Evolutionary conservation across 2,888 invertebrate species (phyloP), one percentile per base, ranked within the genome.

Genomic region (Harpalus rufipes): DNA sequence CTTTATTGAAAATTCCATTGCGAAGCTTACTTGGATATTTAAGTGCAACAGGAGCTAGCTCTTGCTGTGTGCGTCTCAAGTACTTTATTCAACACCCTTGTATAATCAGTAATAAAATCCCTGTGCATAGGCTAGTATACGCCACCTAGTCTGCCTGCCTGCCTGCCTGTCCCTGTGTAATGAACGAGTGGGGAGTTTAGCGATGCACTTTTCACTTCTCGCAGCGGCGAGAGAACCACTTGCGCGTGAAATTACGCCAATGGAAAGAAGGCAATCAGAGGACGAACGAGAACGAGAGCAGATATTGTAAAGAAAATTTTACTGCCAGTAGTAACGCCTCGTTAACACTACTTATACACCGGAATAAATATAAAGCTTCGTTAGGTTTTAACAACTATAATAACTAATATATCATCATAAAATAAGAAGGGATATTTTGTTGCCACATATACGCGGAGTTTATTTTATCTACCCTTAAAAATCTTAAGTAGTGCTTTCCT

Each of bases 191-290:
- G 44, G 44, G 44, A 51, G 44, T 51, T 32, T 51, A 51, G 44
- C 44, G 44, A 10, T 51, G 44, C 44, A 51, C 44, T 51, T 51
- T 51, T 51, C 44, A 51, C 44, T 51, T 51, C 44, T 51, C 32
- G 44, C 44, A 8, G 12, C 44, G 10, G 12, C 44, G 44, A 51
- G 10, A 51, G 44, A 51, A 12, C 12, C 44, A 51, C 18, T 14
- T 59, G 59, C 16, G 18, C 59, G 74, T 74, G 74, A 78, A 78
- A 78, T 74, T 74, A 44, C 39, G 44, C 44, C 44, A 51, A 51
- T 51, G 44, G 10, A 51, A 51, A 51, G 44, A 68, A n/a, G 68
- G 39, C 68, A 68, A 68, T 68, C 68, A 68, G 16, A 12, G 5
- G 32, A 32, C 32, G 32, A 32, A 32, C 3, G 32, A 32, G 6